These are phyloP conservation scores for Drosophila repleta DNA, from an alignment of 1,140 invertebrate species.

Conservation along the genomic window DNA sequence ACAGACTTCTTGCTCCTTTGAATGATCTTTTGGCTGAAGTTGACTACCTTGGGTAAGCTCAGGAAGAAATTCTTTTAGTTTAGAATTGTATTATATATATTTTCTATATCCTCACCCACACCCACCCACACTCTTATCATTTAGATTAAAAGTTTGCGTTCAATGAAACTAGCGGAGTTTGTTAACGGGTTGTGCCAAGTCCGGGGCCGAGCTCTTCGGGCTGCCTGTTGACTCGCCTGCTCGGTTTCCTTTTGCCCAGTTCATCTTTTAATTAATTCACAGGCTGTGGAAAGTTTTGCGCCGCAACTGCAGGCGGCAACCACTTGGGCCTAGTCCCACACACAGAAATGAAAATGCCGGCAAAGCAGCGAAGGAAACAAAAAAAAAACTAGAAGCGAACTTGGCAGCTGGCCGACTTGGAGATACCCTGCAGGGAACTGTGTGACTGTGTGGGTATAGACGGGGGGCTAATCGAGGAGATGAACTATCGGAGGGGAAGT, in stretches of 20 bases:
- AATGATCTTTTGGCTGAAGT: neutral
- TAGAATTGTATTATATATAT: no score
- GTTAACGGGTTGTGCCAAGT: slow-evolving; percentile 12
- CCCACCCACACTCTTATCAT: slow-evolving; percentile 27
- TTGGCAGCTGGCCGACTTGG: no score
- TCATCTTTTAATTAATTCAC: slow-evolving; percentile 82
- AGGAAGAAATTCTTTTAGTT: no score
- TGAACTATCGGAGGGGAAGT: no score
- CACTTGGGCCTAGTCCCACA: slow-evolving; percentile 69
- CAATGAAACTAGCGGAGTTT: slow-evolving; percentile 43
- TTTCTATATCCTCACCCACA: neutral
- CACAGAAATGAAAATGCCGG: slow-evolving; percentile 43
- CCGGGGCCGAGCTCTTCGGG: neutral
- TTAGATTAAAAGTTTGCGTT: slow-evolving; percentile 52
- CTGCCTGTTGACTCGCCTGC: slow-evolving; percentile 39
- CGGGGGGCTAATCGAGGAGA: no score
- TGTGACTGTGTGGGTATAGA: no score
- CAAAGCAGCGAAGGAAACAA: slow-evolving; percentile 9
- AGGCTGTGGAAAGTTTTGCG: slow-evolving; percentile 73
- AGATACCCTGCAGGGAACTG: no score
- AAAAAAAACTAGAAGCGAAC: neutral
- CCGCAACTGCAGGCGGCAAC: slow-evolving; percentile 56
- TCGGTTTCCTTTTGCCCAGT: slow-evolving; percentile 69
- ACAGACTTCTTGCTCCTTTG: neutral
- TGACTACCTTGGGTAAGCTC: neutral